phyloP scores from a whole-genome alignment of 2,113 vertebrate genomes.

The Tonatia bakeri region DNA sequence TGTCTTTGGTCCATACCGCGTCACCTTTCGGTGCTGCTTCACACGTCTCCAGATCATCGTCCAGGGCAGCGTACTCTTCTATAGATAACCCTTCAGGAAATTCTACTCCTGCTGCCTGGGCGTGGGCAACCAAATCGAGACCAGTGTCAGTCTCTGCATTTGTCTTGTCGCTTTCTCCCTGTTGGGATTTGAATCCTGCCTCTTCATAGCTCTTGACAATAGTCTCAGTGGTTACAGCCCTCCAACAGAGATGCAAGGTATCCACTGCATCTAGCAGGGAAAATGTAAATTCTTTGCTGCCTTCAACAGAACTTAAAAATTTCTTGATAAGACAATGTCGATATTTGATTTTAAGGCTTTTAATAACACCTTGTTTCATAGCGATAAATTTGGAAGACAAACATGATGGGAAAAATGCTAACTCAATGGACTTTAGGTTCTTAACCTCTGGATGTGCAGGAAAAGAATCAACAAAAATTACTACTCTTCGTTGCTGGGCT shows the following conservation, averaged over 20 bases:
- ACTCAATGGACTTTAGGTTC: slow-evolving; percentile 74
- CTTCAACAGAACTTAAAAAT: slow-evolving; percentile 78
- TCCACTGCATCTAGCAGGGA: slow-evolving; percentile 77
- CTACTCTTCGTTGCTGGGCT: slow-evolving; percentile 72
- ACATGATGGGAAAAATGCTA: slow-evolving; percentile 75
- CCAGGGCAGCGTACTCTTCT: slow-evolving; percentile 76
- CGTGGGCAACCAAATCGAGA: slow-evolving; percentile 70
- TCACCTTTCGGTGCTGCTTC: slow-evolving; percentile 35
- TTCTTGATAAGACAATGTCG: slow-evolving; percentile 75
- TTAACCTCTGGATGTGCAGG: slow-evolving; percentile 77
- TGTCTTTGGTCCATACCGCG: not conserved
- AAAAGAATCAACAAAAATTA: slow-evolving; percentile 75
- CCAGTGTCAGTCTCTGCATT: not conserved
- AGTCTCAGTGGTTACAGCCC: slow-evolving; percentile 63
- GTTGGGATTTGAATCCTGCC: slow-evolving; percentile 70
- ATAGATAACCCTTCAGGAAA: slow-evolving; percentile 77
- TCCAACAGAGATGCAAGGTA: slow-evolving; percentile 79
- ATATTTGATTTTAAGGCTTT: slow-evolving; percentile 80
- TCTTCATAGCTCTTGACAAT: slow-evolving; percentile 68
- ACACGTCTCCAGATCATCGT: slow-evolving; percentile 72
- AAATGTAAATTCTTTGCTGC: slow-evolving; percentile 76
- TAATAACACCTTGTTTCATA: slow-evolving; percentile 73
- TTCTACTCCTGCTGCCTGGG: slow-evolving; percentile 73
- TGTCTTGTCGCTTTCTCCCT: not conserved
- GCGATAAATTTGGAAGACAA: slow-evolving; percentile 58